A percentile compares a stretch with the other conserved stretches of the same genome.
phyloP scores from a whole-genome alignment of 2,797 vertebrate species.

The Malacoraja senta region DNA sequence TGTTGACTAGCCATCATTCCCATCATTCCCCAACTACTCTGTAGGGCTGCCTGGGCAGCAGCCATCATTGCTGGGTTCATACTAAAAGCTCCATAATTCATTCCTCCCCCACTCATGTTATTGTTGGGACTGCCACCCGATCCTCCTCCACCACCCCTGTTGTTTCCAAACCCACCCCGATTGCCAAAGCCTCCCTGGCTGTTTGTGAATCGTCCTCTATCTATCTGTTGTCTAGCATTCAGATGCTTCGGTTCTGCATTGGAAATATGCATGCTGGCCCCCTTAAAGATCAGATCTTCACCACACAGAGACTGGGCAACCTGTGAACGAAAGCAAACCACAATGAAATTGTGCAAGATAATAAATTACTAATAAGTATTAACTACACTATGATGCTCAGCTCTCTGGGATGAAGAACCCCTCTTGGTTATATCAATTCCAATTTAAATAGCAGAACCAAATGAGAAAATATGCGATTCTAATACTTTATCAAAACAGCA shows the following conservation, averaged over 20 bases:
- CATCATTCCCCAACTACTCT: constrained; percentile 99
- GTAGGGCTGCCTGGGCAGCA: constrained; percentile 86
- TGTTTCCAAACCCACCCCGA: constrained; percentile 80
- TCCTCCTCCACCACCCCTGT: constrained; percentile 70
- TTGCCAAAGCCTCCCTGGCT: constrained; percentile 82
- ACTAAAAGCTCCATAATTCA: constrained; percentile 91
- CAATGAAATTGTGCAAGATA: neutral
- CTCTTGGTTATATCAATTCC: neutral
- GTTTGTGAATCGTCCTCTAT: constrained; percentile 80
- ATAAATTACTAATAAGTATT: neutral
- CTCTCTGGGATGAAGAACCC: neutral
- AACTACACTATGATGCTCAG: neutral
- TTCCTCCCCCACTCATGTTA: constrained; percentile 60
- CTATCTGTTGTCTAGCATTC: constrained; percentile 98
- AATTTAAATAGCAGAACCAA: neutral
- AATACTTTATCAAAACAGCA: neutral
- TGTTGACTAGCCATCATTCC: constrained; percentile 97
- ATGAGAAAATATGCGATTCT: too few relatives aligned
- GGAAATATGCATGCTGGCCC: constrained; percentile 98
- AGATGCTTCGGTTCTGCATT: constrained; percentile 98
- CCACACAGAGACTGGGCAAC: constrained; percentile 95
- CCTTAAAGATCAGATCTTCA: constrained; percentile 99
- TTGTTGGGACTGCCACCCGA: constrained; percentile 76
- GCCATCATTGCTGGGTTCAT: constrained; percentile 98
- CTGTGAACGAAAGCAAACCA: constrained; percentile 51